These are phyloP conservation scores for Pachyrhynchus sulphureomaculatus DNA, from an alignment of 1,140 invertebrate species.

Conservation along the genomic window DNA sequence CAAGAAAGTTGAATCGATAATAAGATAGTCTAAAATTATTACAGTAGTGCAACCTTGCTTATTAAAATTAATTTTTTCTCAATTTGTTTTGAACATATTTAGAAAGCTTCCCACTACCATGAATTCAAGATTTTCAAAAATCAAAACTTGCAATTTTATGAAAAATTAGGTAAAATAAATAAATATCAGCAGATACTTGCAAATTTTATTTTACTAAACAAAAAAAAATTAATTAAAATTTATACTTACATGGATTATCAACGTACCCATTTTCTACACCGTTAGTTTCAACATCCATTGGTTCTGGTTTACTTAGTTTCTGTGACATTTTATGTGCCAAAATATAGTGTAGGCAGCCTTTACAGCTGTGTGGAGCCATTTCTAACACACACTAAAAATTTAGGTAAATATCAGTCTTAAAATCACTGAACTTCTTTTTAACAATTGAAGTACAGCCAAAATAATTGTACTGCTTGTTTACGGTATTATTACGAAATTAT, in stretches of 20 bases:
- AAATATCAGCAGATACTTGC: no score
- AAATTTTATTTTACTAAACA: background rate
- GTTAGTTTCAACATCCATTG: slow-evolving; percentile 29
- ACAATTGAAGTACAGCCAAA: no score
- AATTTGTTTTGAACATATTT: no score
- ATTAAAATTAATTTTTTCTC: no score
- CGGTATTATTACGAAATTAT: no score
- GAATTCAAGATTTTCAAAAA: slow-evolving; percentile 1
- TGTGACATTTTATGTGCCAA: slow-evolving; percentile 29
- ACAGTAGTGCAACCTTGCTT: no score
- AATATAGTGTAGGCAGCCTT: slow-evolving; percentile 32
- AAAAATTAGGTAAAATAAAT: background rate
- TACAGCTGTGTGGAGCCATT: slow-evolving; percentile 37
- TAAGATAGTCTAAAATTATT: no score
- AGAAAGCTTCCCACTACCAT: background rate
- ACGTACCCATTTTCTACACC: slow-evolving; percentile 16
- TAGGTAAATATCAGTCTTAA: no score
- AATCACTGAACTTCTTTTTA: no score
- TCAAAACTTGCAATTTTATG: background rate
- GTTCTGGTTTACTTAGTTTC: slow-evolving; percentile 5
- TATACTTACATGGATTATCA: slow-evolving; percentile 36
- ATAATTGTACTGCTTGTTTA: no score
- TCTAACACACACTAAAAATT: background rate
- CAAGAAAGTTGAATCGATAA: no score
- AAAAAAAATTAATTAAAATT: slow-evolving; percentile 10